A percentile compares a stretch with the other conserved stretches of the same genome.
phyloP scores from a whole-genome alignment of 2,113 vertebrate species.

The Melanocharis versteri region DNA sequence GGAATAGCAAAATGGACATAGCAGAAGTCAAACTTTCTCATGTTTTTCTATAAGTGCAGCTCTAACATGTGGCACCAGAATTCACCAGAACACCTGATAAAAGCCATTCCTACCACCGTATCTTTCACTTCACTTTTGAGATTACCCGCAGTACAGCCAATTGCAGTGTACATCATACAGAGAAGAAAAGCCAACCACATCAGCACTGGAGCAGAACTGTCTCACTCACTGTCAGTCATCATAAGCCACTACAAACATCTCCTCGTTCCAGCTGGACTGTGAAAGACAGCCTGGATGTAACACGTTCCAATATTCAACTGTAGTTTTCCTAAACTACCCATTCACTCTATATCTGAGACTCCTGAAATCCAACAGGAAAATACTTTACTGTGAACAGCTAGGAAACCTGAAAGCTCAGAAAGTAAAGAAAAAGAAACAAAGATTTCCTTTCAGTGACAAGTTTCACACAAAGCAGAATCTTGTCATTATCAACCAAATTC shows the following conservation, averaged over 20 bases:
- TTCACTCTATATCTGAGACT: background rate
- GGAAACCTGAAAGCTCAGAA: background rate
- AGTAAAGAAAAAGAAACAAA: background rate
- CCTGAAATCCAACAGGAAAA: background rate
- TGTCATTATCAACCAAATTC: background rate
- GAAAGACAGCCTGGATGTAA: background rate
- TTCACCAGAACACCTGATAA: background rate
- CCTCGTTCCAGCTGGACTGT: background rate
- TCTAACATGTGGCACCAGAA: background rate
- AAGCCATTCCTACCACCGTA: background rate
- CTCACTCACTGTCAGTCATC: background rate
- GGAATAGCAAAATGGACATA: background rate
- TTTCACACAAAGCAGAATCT: background rate
- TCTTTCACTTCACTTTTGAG: background rate
- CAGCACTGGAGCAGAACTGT: background rate
- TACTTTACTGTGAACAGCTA: background rate
- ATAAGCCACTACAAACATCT: background rate
- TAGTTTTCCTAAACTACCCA: background rate
- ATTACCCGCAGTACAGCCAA: background rate
- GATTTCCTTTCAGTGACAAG: background rate
- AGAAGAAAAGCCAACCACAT: background rate
- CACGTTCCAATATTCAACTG: background rate
- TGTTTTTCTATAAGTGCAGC: background rate
- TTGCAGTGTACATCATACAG: rapidly evolving
- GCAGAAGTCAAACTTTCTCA: background rate